These are phyloP conservation scores for Pristionchus fissidentatus DNA, from an alignment of 2,888 invertebrate species.

Conservation along the genomic window DNA sequence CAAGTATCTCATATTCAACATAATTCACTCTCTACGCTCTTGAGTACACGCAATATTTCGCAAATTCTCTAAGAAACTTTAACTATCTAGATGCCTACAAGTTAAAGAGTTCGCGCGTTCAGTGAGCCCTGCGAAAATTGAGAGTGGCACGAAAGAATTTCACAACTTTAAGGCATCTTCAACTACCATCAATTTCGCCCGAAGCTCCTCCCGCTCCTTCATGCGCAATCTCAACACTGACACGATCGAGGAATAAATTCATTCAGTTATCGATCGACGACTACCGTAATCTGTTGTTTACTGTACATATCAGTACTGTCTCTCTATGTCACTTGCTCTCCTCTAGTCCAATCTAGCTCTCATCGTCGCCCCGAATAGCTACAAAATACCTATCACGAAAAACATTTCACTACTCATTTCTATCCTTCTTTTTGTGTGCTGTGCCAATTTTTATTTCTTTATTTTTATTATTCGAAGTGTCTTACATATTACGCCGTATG, in stretches of 20 bases:
- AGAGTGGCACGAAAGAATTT: too few species aligned
- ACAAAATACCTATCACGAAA: background rate
- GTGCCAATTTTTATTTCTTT: background rate
- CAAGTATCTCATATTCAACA: too few species aligned
- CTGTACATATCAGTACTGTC: constrained; percentile 38
- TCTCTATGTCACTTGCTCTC: constrained; percentile 11
- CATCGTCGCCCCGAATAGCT: background rate
- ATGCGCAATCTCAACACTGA: constrained; percentile 29
- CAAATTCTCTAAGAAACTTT: too few species aligned
- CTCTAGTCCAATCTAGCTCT: background rate
- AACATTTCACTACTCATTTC: background rate
- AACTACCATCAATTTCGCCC: constrained; percentile 32
- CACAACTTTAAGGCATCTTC: constrained; percentile 47
- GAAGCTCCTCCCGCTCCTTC: constrained; percentile 36
- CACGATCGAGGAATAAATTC: constrained; percentile 40
- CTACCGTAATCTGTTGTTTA: constrained; percentile 29
- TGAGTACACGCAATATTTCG: too few species aligned
- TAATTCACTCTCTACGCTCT: too few species aligned
- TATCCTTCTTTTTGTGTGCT: background rate
- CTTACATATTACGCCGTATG: background rate
- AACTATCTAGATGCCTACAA: too few species aligned
- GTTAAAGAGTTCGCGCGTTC: too few species aligned
- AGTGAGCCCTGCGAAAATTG: too few species aligned
- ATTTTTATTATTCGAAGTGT: background rate
- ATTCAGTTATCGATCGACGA: constrained; percentile 30